Base-by-base conservation (phyloP, 2,888 invertebrate species). In the Zygaena filipendulae region DNA sequence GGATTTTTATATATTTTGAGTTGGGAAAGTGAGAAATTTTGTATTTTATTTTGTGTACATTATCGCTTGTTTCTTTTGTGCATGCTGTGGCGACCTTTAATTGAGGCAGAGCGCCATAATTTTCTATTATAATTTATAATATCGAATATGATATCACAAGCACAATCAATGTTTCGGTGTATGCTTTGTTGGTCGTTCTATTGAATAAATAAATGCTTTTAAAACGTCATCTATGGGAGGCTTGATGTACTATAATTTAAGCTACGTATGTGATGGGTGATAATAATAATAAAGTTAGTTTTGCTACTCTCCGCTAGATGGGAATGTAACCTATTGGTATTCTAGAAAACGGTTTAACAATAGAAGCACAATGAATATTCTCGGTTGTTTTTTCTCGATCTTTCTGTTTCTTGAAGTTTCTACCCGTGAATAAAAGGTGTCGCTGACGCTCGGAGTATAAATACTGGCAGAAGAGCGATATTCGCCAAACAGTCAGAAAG, bases 251-350 rank as follows among this genome's bases (percentile, higher is more conserved):
- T 16, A 16, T 16, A 6, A 16, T 6, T 6, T 16, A 4, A 16
- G 7, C 16, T 16, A 6, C 7, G 16, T 16, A 7, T 16, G 7
- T 6, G 7, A 16, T 16, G 7, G 16, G 4, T 16, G 16, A 16
- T n/a, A 22, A 19, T 27, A 31, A 12, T 27, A 18, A 13, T 30
- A 33, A 11, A 24, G 8, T 9, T 35, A 35, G 25, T 52, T 37
- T 13, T 1, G 22, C 64, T 59, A 60, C 38, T 57, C 43, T 3
- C 13, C 43, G 23, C 37, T 41, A 63, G 67, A 57, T 59, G 57
- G 49, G 62, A 42, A 28, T 44, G 9, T 29, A 19, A 3, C 5
- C 8, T 32, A 29, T 8, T n/a, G n/a, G n/a, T n/a, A n/a, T n/a
- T n/a, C n/a, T n/a, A n/a, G n/a, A 24, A 3, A 3, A 8, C 3